phyloP scores from a whole-genome alignment of 2,797 vertebrate genomes.

The Aplochiton taeniatus region DNA sequence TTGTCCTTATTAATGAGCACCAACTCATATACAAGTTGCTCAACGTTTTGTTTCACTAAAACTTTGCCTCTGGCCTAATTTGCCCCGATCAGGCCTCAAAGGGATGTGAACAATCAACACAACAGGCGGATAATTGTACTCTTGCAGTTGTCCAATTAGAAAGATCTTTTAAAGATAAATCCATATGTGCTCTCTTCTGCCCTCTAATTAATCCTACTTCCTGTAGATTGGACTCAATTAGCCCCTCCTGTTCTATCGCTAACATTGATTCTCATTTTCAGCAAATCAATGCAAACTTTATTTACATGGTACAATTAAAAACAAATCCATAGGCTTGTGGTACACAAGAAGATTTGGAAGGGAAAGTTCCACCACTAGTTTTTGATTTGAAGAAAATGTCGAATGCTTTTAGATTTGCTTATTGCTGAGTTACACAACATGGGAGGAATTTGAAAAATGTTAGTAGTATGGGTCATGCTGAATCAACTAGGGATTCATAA shows the following conservation, averaged over 20 bases:
- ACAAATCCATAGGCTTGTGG: too few species aligned
- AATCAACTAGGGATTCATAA: too few species aligned
- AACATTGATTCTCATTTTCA: slow-evolving; percentile 42
- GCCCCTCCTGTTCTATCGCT: slow-evolving; percentile 28
- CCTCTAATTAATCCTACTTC: slow-evolving; percentile 47
- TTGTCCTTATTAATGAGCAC: background rate
- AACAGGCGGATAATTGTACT: slow-evolving; percentile 10
- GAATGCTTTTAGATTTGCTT: too few species aligned
- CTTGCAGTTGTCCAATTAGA: slow-evolving; percentile 35
- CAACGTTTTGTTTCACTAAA: background rate
- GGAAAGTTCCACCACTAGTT: too few species aligned
- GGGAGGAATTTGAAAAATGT: too few species aligned
- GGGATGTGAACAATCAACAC: slow-evolving; percentile 14
- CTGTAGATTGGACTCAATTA: slow-evolving; percentile 35
- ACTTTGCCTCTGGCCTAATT: slow-evolving; percentile 12
- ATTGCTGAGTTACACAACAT: too few species aligned
- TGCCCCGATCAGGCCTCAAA: slow-evolving; percentile 19
- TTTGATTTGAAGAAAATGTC: too few species aligned
- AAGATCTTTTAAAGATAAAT: slow-evolving; percentile 24
- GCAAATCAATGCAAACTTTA: slow-evolving; percentile 23
- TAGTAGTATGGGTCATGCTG: too few species aligned
- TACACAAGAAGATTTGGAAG: too few species aligned
- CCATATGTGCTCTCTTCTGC: slow-evolving; percentile 31
- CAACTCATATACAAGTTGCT: background rate
- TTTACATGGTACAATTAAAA: slow-evolving; percentile 6